A percentile compares a stretch with the other conserved stretches of the same genome.
These are phyloP conservation scores for Charina bottae DNA, from an alignment of 2,113 vertebrate genomes.

Conservation along the genomic window DNA sequence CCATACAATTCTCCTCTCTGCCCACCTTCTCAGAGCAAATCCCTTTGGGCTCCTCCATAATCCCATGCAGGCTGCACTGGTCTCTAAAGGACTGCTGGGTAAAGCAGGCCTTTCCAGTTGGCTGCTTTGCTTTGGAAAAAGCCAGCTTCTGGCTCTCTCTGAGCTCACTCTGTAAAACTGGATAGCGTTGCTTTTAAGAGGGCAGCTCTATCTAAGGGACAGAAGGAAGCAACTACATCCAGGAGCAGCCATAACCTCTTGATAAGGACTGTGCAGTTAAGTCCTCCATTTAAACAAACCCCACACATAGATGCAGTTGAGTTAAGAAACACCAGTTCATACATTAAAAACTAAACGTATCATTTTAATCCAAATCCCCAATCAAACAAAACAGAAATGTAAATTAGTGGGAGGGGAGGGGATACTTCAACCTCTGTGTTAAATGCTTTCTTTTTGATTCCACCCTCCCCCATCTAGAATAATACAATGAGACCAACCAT, in stretches of 20 bases:
- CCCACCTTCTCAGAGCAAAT: constrained; percentile 13
- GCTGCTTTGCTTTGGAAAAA: constrained; percentile 42
- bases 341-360: not conserved
- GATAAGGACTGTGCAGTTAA: not conserved
- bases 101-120: constrained; percentile 51
- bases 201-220: not conserved
- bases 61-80: constrained; percentile 60
- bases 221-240: not conserved
- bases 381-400: not conserved
- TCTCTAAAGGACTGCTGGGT: constrained; percentile 51
- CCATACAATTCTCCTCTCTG: constrained; percentile 11
- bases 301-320: not conserved
- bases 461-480: not conserved
- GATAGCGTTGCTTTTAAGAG: not conserved
- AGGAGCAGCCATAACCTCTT: not conserved
- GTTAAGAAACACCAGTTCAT: not conserved
- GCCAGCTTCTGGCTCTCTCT: not conserved
- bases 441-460: not conserved
- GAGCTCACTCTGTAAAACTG: not conserved
- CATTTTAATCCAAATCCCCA: not conserved
- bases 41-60: constrained; percentile 60
- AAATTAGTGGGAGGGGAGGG: not conserved
- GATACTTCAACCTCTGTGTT: constrained; percentile 14
- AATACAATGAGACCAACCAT: not conserved
- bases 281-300: not conserved